Evolutionary conservation across 2,797 vertebrate species (phyloP), one percentile per base, ranked within the genome.

Genomic region (Microctenopoma steveboyesi): DNA sequence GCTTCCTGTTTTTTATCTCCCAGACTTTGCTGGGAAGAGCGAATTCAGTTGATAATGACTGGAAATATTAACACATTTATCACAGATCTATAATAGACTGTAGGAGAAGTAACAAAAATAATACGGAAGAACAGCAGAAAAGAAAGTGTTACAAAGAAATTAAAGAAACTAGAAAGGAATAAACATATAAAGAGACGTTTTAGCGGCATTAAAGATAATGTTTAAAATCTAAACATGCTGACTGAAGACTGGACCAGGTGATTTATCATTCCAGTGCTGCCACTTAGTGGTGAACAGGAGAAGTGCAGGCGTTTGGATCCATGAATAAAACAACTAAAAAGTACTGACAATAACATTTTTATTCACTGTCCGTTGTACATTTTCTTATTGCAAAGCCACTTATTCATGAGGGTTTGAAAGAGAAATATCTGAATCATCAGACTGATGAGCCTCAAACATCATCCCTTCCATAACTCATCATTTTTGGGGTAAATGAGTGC

Each of bases 191-290:
- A 50, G 4, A 50, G 55, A 40, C 2, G 12, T 46, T 10, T 53
- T 8, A 0, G 6, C 16, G 51, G 35, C 4, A 27, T 56, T 40
- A 30, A 25, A 5, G 33, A 28, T 63, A 52, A 60, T 22, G 22
- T n/a, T 67, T 11, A 15, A 9, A 37, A 57, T 46, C 9, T 64
- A 59, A 72, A 52, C 43, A 56, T 5, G 7, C 7, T 40, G 42
- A 49, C n/a, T 60, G 43, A 53, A 25, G 64, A 47, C 16, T 11
- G 1, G 43, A 1, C 6, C 58, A 10, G n/a, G 9, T 67, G 49
- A 56, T 72, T 83, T 72, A 60, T 72, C 49, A 75, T 72, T 67
- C 64, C 58, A 71, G 64, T 92, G 86, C 91, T 91, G 90, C 92
- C 91, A 81, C 83, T 63, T 53, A 35, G 42, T 87, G 92, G 82